Conservation (phyloP, 2,888 invertebrate genomes). For the Phaonia tiefii region DNA sequence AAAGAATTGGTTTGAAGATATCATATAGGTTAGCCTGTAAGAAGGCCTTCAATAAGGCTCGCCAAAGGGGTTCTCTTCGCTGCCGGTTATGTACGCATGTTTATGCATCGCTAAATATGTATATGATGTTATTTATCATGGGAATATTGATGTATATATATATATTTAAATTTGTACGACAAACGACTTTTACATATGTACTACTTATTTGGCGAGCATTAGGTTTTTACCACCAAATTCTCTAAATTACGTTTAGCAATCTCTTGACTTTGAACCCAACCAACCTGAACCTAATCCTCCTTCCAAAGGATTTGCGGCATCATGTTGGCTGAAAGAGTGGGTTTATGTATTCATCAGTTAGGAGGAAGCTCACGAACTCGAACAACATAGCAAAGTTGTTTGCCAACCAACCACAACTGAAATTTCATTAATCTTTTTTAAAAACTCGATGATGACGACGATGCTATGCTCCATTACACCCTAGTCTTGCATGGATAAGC, state of each 20-base stretch:
- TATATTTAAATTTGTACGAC: no score
- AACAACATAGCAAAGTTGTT: slow-evolving; percentile 23
- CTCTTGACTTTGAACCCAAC: slow-evolving; percentile 20
- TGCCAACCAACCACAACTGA: slow-evolving; percentile 43
- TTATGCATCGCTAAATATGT: no score
- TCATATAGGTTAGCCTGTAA: no score
- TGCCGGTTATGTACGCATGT: neutral
- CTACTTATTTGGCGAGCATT: neutral
- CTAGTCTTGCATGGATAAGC: slow-evolving; percentile 5
- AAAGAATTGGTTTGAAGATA: no score
- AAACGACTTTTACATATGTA: neutral
- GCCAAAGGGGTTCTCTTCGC: no score
- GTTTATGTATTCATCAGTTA: neutral
- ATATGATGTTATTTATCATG: slow-evolving; percentile 12
- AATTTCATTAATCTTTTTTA: slow-evolving; percentile 44
- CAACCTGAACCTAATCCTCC: no score
- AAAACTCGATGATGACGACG: slow-evolving; percentile 44
- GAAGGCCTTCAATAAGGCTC: no score
- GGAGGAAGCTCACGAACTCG: neutral
- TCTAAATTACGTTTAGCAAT: slow-evolving; percentile 40
- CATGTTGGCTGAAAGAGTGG: neutral
- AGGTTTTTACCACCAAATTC: slow-evolving; percentile 20
- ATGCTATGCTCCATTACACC: slow-evolving; percentile 43
- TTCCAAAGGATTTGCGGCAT: no score
- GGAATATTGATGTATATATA: neutral